phyloP scores from a whole-genome alignment of 1,140 invertebrate species.

The Pteromalus puparum region DNA sequence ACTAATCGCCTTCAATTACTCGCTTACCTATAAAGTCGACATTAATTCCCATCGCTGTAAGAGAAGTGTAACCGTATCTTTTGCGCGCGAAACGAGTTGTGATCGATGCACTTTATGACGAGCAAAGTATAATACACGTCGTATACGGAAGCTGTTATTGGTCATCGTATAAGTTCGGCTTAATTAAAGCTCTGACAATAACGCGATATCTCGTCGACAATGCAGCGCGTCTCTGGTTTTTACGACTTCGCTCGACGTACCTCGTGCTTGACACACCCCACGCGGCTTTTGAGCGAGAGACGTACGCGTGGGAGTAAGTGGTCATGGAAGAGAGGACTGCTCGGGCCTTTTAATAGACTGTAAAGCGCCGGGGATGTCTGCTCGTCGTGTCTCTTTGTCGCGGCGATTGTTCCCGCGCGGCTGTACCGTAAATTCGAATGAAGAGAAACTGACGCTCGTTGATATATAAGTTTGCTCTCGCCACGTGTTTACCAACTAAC shows the following conservation, averaged over 20 bases:
- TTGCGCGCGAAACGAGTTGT: too few species aligned
- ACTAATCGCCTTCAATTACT: conserved; percentile 23
- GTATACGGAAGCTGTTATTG: too few species aligned
- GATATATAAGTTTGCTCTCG: neutral
- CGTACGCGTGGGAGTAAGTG: neutral
- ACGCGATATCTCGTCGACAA: neutral
- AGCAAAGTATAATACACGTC: too few species aligned
- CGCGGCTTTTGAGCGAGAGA: neutral
- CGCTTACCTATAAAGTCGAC: neutral
- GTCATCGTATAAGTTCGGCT: neutral
- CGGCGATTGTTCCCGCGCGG: neutral
- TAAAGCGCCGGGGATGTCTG: conserved; percentile 43
- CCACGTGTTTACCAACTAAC: neutral
- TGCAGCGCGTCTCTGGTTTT: neutral
- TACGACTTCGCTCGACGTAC: neutral
- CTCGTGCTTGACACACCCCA: neutral
- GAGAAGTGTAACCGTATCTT: too few species aligned
- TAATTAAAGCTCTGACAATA: neutral
- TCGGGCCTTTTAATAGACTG: conserved; percentile 44
- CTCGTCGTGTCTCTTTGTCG: neutral
- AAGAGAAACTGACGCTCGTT: neutral
- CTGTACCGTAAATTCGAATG: neutral
- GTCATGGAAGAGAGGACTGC: neutral
- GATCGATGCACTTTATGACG: too few species aligned
- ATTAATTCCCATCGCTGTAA: too few species aligned